These are phyloP conservation scores for Neopipo cinnamomea DNA, from an alignment of 2,113 vertebrate genomes.

Conservation along the genomic window DNA sequence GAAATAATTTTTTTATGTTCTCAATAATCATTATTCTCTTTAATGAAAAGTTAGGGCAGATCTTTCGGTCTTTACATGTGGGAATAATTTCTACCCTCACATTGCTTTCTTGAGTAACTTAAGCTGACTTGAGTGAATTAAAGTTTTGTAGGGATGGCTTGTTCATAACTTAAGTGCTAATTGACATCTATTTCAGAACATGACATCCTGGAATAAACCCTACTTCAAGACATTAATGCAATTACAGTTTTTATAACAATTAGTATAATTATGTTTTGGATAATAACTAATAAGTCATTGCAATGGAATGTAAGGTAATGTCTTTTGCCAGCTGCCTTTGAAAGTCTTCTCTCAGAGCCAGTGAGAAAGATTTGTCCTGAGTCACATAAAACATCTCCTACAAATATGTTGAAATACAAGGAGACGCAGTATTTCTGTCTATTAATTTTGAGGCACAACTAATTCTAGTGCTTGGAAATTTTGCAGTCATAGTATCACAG, in stretches of 20 bases:
- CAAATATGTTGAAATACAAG: neutral
- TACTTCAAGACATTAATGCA: slow-evolving; percentile 50
- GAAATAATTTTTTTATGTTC: slow-evolving; percentile 68
- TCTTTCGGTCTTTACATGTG: slow-evolving; percentile 48
- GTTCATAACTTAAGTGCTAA: slow-evolving; percentile 56
- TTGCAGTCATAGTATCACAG: neutral
- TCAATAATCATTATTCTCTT: slow-evolving; percentile 65
- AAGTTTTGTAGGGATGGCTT: slow-evolving; percentile 64
- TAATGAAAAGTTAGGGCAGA: slow-evolving; percentile 65
- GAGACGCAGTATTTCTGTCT: neutral
- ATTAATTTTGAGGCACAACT: neutral
- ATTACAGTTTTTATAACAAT: slow-evolving; percentile 47
- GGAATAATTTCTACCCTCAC: slow-evolving; percentile 63
- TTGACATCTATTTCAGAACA: slow-evolving; percentile 64
- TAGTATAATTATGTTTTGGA: slow-evolving; percentile 32
- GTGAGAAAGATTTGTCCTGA: neutral
- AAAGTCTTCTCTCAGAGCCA: neutral
- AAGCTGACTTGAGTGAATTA: slow-evolving; percentile 54
- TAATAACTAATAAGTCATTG: slow-evolving; percentile 19
- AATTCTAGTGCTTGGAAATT: neutral
- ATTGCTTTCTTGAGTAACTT: slow-evolving; percentile 56
- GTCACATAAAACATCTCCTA: neutral
- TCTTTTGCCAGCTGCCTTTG: neutral
- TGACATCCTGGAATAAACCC: slow-evolving; percentile 42
- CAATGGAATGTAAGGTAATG: neutral